Evolutionary conservation across 2,113 vertebrate genomes (phyloP).

Genomic region (Erythrolamprus reginae): DNA sequence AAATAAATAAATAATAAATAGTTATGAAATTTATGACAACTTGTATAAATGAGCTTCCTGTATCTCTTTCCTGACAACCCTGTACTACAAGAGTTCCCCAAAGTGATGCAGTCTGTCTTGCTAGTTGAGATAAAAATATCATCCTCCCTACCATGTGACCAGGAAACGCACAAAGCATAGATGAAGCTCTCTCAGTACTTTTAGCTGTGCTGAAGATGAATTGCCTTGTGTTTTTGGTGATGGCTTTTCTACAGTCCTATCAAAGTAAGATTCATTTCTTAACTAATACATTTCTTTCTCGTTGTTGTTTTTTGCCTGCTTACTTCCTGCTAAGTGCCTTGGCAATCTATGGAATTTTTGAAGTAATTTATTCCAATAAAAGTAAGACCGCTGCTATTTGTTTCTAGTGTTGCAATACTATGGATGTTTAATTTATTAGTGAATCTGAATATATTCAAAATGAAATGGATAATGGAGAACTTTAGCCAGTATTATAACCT

Average conservation of each 20-base stretch:
- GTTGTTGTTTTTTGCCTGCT: background rate
- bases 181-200: background rate
- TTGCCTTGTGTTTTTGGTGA: conserved; percentile 65
- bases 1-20: no score
- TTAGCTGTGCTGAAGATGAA: conserved; percentile 66
- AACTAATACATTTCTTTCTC: background rate
- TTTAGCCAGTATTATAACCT: background rate
- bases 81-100: background rate
- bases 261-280: conserved; percentile 66
- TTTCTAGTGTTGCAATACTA: conserved; percentile 8
- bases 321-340: background rate
- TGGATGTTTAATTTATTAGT: background rate
- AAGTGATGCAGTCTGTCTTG: conserved; percentile 26
- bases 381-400: background rate
- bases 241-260: conserved; percentile 63
- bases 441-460: background rate
- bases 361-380: background rate
- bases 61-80: background rate
- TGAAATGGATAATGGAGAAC: background rate
- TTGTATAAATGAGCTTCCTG: background rate
- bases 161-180: background rate
- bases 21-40: background rate
- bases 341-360: background rate
- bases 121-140: conserved; percentile 27
- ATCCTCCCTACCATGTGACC: background rate